Conservation (phyloP, 2,113 vertebrate genomes). For the Dromaius novaehollandiae region DNA sequence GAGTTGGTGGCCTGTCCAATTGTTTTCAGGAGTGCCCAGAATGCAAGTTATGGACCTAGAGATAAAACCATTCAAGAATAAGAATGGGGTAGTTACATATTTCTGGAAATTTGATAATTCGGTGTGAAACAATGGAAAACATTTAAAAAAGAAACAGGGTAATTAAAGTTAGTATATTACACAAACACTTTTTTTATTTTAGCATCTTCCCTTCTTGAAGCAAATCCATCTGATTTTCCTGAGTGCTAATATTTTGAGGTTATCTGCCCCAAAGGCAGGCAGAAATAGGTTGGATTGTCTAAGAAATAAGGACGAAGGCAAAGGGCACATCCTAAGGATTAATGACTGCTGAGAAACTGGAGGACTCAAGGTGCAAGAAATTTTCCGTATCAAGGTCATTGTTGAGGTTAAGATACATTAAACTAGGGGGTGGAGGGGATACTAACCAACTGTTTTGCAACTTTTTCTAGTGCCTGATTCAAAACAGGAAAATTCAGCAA, state of each 20-base stretch:
- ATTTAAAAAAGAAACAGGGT: neutral
- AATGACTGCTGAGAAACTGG: conserved; percentile 13
- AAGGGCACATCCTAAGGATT: conserved; percentile 17
- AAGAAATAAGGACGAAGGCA: conserved; percentile 31
- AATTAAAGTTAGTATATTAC: neutral
- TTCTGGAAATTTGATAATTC: neutral
- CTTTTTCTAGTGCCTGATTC: neutral
- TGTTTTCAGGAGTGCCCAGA: conserved; percentile 73
- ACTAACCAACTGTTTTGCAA: neutral
- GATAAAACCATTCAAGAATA: neutral
- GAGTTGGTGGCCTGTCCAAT: conserved; percentile 64
- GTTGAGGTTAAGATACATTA: neutral
- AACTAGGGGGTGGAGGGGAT: neutral
- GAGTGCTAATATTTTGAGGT: neutral
- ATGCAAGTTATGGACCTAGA: conserved; percentile 18
- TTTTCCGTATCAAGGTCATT: neutral
- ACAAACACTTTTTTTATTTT: neutral
- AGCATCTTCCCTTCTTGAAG: neutral
- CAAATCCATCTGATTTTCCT: neutral
- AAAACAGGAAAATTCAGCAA: neutral
- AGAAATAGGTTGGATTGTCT: conserved; percentile 24
- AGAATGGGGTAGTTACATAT: neutral
- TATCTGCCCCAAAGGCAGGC: neutral
- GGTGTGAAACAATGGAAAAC: neutral
- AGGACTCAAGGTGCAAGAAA: neutral